Evolutionary conservation across 1,140 invertebrate species (phyloP).

Genomic region (Mactra quadrangularis): DNA sequence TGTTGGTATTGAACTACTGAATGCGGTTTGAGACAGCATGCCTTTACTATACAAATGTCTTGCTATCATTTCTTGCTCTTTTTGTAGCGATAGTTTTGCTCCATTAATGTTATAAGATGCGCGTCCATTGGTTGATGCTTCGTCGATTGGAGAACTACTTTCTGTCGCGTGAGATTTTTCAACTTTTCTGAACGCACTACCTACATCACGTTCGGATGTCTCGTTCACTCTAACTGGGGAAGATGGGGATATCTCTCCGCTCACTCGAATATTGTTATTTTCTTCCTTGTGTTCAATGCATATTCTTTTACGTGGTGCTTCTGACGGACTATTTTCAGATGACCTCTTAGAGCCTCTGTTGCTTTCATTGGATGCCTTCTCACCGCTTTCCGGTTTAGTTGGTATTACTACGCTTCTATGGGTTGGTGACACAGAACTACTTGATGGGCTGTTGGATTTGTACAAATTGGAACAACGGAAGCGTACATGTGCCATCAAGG

Average conservation of each 20-base stretch:
- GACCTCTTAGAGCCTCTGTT: background rate
- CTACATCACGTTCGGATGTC: constrained; percentile 26
- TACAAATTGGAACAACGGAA: constrained; percentile 74
- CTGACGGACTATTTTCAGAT: background rate
- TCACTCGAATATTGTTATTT: constrained; percentile 23
- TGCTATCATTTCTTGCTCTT: constrained; percentile 29
- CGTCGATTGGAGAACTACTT: background rate
- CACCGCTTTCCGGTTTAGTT: background rate
- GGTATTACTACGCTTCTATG: background rate
- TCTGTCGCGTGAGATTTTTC: constrained; percentile 62
- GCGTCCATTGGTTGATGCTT: background rate
- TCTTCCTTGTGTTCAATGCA: constrained; percentile 3
- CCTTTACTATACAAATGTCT: constrained; percentile 39
- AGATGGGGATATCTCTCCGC: background rate
- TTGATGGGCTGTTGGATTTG: background rate
- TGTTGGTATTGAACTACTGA: background rate
- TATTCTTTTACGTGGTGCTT: constrained; percentile 31
- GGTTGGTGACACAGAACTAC: background rate
- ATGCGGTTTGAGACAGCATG: constrained; percentile 10
- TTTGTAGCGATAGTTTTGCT: constrained; percentile 7
- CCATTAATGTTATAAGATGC: background rate
- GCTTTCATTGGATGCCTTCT: background rate
- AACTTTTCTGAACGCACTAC: constrained; percentile 80
- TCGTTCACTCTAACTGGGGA: background rate
- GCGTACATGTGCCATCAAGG: constrained; percentile 79